phyloP scores from a whole-genome alignment of 2,888 invertebrate species.

The Argyra leucocephala region DNA sequence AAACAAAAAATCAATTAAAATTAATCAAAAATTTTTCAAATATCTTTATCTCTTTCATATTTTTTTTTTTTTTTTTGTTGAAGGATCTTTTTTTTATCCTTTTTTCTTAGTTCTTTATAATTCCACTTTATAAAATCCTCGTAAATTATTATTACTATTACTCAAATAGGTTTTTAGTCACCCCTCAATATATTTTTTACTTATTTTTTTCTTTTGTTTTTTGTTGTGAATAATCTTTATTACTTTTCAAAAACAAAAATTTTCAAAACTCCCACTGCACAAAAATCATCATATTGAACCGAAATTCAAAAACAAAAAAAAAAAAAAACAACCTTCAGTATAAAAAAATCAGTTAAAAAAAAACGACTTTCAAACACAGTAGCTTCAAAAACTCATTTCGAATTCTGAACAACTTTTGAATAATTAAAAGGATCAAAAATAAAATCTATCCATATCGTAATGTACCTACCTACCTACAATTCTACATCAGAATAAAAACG shows the following conservation, averaged over 20 bases:
- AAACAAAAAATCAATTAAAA: background rate
- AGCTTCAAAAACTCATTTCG: background rate
- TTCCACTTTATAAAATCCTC: background rate
- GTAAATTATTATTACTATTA: background rate
- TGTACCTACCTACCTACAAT: too few species aligned
- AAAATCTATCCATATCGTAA: too few species aligned
- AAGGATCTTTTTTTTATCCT: background rate
- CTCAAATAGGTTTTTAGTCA: background rate
- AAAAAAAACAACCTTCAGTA: too few species aligned
- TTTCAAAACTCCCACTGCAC: too few species aligned
- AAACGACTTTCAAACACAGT: too few species aligned
- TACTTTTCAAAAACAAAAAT: too few species aligned
- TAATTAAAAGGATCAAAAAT: background rate
- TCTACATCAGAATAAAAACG: too few species aligned
- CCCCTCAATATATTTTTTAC: background rate
- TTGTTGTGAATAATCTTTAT: background rate
- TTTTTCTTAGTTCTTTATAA: background rate
- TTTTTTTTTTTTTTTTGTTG: background rate
- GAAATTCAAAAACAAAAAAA: too few species aligned
- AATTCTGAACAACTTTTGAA: background rate
- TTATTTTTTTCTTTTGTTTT: background rate
- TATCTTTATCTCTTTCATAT: background rate
- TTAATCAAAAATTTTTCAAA: conserved; percentile 1
- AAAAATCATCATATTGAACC: too few species aligned
- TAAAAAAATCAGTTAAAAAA: too few species aligned